These are phyloP conservation scores for Ageneiosus marmoratus DNA, from an alignment of 2,113 vertebrate genomes.

Conservation along the genomic window DNA sequence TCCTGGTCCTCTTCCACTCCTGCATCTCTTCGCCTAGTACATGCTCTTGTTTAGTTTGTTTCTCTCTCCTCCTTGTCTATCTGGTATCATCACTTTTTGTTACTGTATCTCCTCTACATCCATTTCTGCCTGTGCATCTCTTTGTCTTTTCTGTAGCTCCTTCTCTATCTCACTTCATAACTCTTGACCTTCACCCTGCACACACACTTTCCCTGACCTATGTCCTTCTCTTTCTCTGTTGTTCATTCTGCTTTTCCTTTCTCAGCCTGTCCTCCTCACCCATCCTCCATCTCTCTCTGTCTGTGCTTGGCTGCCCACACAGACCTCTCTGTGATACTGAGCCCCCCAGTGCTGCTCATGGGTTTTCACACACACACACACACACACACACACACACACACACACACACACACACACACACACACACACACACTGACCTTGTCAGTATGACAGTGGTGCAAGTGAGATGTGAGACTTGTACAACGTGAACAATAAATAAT, in stretches of 20 bases:
- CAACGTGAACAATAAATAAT: not conserved
- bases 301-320: constrained; percentile 7
- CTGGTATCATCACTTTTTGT: constrained; percentile 22
- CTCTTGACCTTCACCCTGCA: not conserved
- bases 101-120: not conserved
- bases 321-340: constrained; percentile 49
- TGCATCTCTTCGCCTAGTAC: not conserved
- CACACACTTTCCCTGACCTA: not conserved
- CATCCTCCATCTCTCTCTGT: constrained; percentile 30
- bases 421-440: constrained; percentile 16
- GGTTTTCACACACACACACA: constrained; percentile 25
- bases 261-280: not conserved
- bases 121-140: not conserved
- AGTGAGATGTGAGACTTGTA: not conserved
- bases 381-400: too few relatives aligned
- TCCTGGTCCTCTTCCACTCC: not conserved
- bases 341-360: constrained; percentile 41
- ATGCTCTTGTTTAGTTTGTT: constrained; percentile 3
- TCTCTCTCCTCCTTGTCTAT: constrained; percentile 5
- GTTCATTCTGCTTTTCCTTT: constrained; percentile 3
- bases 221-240: not conserved
- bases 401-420: too few relatives aligned
- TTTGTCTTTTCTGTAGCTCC: not conserved
- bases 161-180: not conserved
- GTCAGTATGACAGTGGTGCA: not conserved